These are phyloP conservation scores for Anseranas semipalmata DNA, from an alignment of 2,113 vertebrate genomes.

Conservation along the genomic window DNA sequence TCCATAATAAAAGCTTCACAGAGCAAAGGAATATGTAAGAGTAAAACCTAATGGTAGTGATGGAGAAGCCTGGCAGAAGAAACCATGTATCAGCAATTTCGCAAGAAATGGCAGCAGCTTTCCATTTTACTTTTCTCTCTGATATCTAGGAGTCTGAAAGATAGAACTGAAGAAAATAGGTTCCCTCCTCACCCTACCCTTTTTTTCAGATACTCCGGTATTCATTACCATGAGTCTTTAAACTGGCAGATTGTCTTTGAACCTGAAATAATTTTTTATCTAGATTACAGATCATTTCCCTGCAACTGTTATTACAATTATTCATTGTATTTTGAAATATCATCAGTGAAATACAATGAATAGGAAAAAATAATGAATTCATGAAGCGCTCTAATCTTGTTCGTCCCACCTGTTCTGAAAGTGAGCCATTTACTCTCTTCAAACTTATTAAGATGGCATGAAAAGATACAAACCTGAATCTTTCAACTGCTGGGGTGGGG, in stretches of 20 bases:
- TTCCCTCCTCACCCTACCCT: fast-evolving
- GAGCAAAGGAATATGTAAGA: neutral
- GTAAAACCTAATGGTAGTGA: neutral
- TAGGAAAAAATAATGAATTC: neutral
- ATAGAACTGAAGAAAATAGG: neutral
- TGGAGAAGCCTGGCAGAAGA: neutral
- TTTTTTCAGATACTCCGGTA: neutral
- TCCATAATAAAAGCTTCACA: neutral
- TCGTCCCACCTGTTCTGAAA: neutral
- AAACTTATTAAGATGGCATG: neutral
- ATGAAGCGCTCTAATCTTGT: neutral
- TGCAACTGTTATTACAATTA: neutral
- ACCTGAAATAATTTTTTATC: neutral
- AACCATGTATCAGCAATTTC: neutral
- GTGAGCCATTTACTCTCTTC: neutral
- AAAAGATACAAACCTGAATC: neutral
- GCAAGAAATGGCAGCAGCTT: neutral
- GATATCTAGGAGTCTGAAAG: neutral
- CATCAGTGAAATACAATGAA: neutral
- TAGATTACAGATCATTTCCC: neutral
- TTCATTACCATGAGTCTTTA: neutral
- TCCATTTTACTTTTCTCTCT: neutral
- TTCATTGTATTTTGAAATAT: neutral
- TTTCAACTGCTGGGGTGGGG: neutral
- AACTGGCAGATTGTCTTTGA: neutral